Percentiles rank a stretch among this genome's conserved stretches.
phyloP scores from a whole-genome alignment of 1,140 invertebrate genomes.

The Goniozus legneri region DNA sequence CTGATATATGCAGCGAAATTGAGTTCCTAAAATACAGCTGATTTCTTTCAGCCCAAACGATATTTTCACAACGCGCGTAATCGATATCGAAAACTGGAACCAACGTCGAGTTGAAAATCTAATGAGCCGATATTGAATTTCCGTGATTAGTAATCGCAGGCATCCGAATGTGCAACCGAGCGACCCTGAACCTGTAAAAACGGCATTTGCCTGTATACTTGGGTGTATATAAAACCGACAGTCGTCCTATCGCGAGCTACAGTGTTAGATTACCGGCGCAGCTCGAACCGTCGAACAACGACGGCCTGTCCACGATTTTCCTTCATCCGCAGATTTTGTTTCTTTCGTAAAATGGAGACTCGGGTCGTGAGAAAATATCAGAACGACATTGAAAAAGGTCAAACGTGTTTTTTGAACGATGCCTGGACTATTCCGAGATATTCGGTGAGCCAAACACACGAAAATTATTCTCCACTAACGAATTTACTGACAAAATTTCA shows the following conservation, averaged over 20 bases:
- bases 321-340: too few relatives aligned
- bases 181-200: constrained; percentile 43
- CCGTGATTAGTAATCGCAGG: constrained; percentile 7
- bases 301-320: too few relatives aligned
- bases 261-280: constrained; percentile 39
- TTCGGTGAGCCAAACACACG: constrained; percentile 38
- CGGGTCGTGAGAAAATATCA: constrained; percentile 1
- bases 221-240: constrained; percentile 46
- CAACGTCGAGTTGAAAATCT: too few relatives aligned
- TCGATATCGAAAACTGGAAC: too few relatives aligned
- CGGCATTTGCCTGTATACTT: constrained; percentile 33
- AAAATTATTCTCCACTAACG: too few relatives aligned
- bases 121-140: too few relatives aligned
- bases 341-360: constrained; percentile 26
- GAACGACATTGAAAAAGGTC: constrained; percentile 21
- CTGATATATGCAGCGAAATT: too few relatives aligned
- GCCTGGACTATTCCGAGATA: constrained; percentile 36
- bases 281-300: too few relatives aligned
- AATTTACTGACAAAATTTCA: too few relatives aligned
- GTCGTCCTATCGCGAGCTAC: constrained; percentile 39
- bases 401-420: constrained; percentile 35
- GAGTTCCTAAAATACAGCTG: too few relatives aligned
- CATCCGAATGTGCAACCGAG: constrained; percentile 26
- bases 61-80: too few relatives aligned
- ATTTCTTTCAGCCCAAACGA: too few relatives aligned